Evolutionary conservation across 2,888 invertebrate genomes (phyloP), one percentile per base, ranked within the genome.

Genomic region (Trachelus stipa): DNA sequence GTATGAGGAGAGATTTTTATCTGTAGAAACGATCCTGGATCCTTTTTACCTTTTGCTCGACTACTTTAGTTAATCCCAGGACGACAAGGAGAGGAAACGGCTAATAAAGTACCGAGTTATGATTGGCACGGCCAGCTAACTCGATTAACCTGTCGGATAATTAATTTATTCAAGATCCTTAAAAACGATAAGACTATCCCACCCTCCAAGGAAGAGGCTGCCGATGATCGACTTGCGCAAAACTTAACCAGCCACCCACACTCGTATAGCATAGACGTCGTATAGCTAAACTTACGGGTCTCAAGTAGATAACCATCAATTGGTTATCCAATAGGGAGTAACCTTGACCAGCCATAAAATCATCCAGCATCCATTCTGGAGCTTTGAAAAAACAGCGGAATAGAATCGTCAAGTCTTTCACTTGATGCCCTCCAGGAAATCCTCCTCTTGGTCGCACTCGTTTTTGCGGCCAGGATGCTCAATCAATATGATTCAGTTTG

Each of bases 401-500:
- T 40, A 40, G 40, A 56, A 56, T 23, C 56, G 23, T 9, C 56
- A 56, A 56, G 56, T 56, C 56, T 71, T 71, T 71, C 71, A 34
- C 33, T 34, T 23, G 71, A 23, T 34, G 71, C 71, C 33, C 71
- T 31, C 31, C 71, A 71, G 33, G 71, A 71, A 31, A 31, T 31
- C 71, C 71, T 71, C 71, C 33, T 71, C 71, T 15, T 34, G 71
- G 71, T 33, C 31, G 31, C 71, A 34, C 34, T 33, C 77, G 81
- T 81, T 76, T 81, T 79, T 79, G 34, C 75, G 31, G 9, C 56
- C 23, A 85, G 83, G 86, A 86, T 86, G 88, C 87, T 88, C 89
- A 90, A 90, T 90, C 89, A 90, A 87, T 87, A 88, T 87, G 88
- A 90, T 90, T 90, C 90, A 88, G 90, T 90, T 88, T 87, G 86